Base-by-base conservation (phyloP, 2,797 vertebrate genomes). In the Xyrichtys novacula region DNA sequence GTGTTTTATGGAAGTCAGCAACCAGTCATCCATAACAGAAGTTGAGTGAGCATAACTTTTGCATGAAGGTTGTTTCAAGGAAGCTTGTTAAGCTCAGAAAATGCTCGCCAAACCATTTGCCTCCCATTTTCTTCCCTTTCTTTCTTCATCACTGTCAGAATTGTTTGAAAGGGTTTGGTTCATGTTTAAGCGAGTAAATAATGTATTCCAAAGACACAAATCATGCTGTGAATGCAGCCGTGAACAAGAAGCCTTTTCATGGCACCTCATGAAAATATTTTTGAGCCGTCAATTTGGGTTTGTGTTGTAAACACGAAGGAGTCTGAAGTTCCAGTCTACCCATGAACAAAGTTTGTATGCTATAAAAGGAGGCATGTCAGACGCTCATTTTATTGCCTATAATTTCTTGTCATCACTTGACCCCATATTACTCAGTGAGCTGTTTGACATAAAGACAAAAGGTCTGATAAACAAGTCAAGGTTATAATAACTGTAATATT, bases 31-130 rank as follows among this genome's bases (percentile, higher is more conserved):
- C 64, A 80, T 78, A 80, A 83, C 84, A 84, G 75, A 86, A 76
- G 82, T 81, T 77, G 72, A 89, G 60, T 73, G 83, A 78, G 86
- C 78, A 89, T 85, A 60, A 87, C 81, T 89, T 86, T 86, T 71
- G 78, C 68, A 75, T 85, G 88, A 92, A 92, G 89, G 93, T 91
- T 89, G 85, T 87, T 88, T 83, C 69, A 80, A 82, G 62, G 65
- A 80, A 83, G 29, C 50, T 58, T 75, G 53, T 78, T 67, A 49
- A 52, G 32, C 34, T 80, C 42, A 23, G 39, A 81, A 80, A 78
- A 85, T 65, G 50, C 58, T 43, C 53, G 23, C 67, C 46, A 65
- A 69, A 71, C 59, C 22, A 68, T 78, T 74, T 68, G 36, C 47
- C 28, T 64, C n/a, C 14, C 12, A 28, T 79, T 73, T 74, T 22